phyloP scores from a whole-genome alignment of 2,113 vertebrate genomes.

The Equus quagga region DNA sequence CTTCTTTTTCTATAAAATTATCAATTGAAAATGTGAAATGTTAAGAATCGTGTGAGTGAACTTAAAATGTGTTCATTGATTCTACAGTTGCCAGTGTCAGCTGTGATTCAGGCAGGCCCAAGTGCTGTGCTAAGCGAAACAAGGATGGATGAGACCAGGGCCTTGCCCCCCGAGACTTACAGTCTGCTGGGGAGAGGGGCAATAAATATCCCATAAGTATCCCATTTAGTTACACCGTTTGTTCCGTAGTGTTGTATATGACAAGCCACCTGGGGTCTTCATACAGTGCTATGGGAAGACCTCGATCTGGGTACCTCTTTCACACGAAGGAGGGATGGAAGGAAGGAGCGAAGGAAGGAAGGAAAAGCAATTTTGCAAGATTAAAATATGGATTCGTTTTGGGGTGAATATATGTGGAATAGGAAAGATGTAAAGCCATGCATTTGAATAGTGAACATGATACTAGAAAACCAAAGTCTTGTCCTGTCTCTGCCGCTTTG shows the following conservation, averaged over 20 bases:
- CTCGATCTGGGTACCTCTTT: neutral
- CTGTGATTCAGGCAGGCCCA: neutral
- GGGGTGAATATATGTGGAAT: neutral
- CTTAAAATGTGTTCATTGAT: neutral
- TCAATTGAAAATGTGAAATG: neutral
- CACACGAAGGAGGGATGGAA: neutral
- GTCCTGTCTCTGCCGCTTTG: neutral
- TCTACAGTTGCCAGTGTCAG: neutral
- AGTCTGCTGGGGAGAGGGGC: neutral
- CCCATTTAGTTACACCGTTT: neutral
- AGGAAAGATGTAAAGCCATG: neutral
- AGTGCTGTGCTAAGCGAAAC: neutral
- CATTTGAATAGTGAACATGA: neutral
- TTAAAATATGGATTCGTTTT: neutral
- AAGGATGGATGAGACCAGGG: neutral
- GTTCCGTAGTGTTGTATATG: neutral
- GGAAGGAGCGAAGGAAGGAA: too few relatives aligned
- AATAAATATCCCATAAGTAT: fast-evolving
- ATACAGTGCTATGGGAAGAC: neutral
- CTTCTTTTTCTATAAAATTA: neutral
- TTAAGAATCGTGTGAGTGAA: neutral
- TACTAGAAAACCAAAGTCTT: neutral
- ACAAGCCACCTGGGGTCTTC: neutral
- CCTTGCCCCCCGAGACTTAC: neutral
- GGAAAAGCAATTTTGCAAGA: neutral